Evolutionary conservation across 1,140 invertebrate species (phyloP), one percentile per base, ranked within the genome.

Genomic region (Drosophila sproati): DNA sequence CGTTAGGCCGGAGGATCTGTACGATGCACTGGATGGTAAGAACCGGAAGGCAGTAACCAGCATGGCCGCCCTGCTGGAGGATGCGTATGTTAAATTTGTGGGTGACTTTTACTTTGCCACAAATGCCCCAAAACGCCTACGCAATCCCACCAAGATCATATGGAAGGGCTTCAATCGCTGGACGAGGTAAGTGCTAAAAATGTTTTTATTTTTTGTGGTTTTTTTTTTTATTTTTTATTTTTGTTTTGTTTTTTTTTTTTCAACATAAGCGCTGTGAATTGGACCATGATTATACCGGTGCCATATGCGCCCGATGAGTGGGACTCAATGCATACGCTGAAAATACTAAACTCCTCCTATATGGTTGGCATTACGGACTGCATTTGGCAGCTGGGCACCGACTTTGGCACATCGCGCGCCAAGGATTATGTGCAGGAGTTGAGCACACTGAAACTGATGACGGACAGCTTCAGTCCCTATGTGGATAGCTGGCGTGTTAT

Each of bases 81-180:
- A 91, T 56, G 66, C 91, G 0, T 86, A 91, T 66, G 60, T 92
- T 0, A 92, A 92, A 59, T 87, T 92, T 7, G 54, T 78, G 29
- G 82, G 87, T 8, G 85, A 91, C 56, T 92, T 81, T 37, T 82
- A 86, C 39, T 91, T 92, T 34, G 83, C 83, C 37, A 69, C 61
- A 8, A 86, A 91, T 73, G 77, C 77, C 0, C 80, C 82, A 4
- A 79, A 69, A 0, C 77, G 80, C 5, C 70, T 91, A 6, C 64
- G 86, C 4, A 92, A 91, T 83, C 89, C 87, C 41, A 91, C 89
- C 3, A 91, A 92, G 52, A 91, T 91, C 28, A 82, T 92, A 4
- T 92, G 91, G 91, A 92, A 91, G 55, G 89, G 91, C 3, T 92
- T 92, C 31, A 92, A 92, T 75, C 90, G 87, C 20, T 92, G 91